Evolutionary conservation across 2,888 invertebrate genomes (phyloP), one percentile per base, ranked within the genome.

Genomic region (Priocnemis perturbator): DNA sequence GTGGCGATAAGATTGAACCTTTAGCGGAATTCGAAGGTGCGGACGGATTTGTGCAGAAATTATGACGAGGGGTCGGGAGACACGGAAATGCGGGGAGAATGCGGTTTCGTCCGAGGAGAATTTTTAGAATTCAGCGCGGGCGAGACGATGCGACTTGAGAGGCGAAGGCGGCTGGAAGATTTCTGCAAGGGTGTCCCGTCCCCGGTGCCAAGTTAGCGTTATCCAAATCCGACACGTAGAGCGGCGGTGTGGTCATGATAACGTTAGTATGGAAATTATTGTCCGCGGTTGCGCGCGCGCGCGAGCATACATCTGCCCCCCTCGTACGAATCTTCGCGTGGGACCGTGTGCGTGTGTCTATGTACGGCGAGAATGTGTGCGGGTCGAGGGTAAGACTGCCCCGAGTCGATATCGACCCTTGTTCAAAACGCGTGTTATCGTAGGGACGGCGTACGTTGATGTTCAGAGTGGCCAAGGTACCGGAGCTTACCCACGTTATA

Each of bases 221-320:
- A 84, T 85, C 84, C 83, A 81, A 84, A 83, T 85, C 84, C 80
- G 81, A 82, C 83, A 83, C 83, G 82, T 84, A 83, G 79, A 73
- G 77, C 74, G 76, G 73, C 64, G 74, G 69, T 75, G 76, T 76
- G 62, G 73, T 62, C 65, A 73, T 72, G 81, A 85, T 82, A 85
- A 84, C 82, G 81, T 84, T 85, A 83, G 79, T 81, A 80, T 82
- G 82, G 80, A 83, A 85, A 85, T 85, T 83, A 83, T 85, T 85
- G 80, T 81, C 77, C 80, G 69, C 73, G 69, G 67, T 62, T 60
- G 30, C 50, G 52, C 23, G 64, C 61, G 61, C 59, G 52, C 30
- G 52, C 21, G 1, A 0, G 23, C 21, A 50, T 64, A 47, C 67
- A 56, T 57, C 60, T 63, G 64, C 59, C 59, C 59, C 48, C 50